A percentile compares a stretch with the other conserved stretches of the same genome.
Conservation (phyloP, 1,140 invertebrate species). For the Hyles euphorbiae region DNA sequence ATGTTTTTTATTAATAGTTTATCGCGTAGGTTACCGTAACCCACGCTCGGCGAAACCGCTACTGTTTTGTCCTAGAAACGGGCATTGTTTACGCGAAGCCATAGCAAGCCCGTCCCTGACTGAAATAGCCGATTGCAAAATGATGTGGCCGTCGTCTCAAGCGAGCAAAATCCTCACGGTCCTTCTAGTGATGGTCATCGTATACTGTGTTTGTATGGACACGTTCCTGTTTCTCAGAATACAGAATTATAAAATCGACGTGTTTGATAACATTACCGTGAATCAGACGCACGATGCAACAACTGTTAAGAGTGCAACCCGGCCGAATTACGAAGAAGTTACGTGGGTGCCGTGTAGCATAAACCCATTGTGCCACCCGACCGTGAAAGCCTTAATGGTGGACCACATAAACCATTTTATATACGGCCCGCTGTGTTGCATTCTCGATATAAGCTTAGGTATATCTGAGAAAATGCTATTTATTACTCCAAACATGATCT, state of each 20-base stretch:
- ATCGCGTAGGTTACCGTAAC: slow-evolving; percentile 5
- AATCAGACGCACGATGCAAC: background rate
- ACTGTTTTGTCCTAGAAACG: background rate
- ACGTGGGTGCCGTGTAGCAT: slow-evolving; percentile 80
- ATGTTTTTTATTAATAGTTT: background rate
- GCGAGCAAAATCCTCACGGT: slow-evolving; percentile 60
- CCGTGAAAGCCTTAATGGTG: slow-evolving; percentile 84
- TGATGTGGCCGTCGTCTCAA: slow-evolving; percentile 71
- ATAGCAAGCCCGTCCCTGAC: slow-evolving; percentile 4
- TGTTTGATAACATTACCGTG: slow-evolving; percentile 26
- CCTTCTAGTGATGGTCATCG: slow-evolving; percentile 42
- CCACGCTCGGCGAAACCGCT: slow-evolving; percentile 1
- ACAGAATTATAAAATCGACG: slow-evolving; percentile 52
- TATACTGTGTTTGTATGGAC: slow-evolving; percentile 63
- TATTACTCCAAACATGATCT: slow-evolving; percentile 87
- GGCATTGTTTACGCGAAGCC: slow-evolving; percentile 9
- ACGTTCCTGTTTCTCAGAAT: slow-evolving; percentile 58
- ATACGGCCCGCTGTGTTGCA: slow-evolving; percentile 81
- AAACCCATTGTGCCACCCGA: slow-evolving; percentile 84
- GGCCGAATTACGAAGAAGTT: slow-evolving; percentile 70
- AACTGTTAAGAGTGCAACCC: background rate
- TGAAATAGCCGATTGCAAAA: slow-evolving; percentile 28
- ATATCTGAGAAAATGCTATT: slow-evolving; percentile 78
- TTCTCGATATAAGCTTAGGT: slow-evolving; percentile 79
- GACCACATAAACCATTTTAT: slow-evolving; percentile 87